Conservation (phyloP, 2,888 invertebrate genomes). For the Unio pictorum region DNA sequence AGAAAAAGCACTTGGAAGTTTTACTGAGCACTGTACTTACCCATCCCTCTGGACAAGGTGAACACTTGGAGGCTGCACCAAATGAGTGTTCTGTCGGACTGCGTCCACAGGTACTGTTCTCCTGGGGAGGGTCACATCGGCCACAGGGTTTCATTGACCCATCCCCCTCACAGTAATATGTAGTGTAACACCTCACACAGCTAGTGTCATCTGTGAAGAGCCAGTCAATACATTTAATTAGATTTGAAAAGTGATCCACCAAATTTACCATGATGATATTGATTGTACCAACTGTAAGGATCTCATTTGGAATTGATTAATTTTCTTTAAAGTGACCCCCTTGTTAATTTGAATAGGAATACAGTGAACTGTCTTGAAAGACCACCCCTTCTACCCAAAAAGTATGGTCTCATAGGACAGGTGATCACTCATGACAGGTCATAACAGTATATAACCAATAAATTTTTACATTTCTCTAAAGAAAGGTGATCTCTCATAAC, state of each 20-base stretch:
- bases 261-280: background rate
- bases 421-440: too few species aligned
- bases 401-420: too few species aligned
- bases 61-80: conserved; percentile 49
- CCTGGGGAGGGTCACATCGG: conserved; percentile 47
- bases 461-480: too few species aligned
- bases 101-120: conserved; percentile 45
- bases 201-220: conserved; percentile 47
- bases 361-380: too few species aligned
- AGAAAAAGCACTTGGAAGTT: too few species aligned
- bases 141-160: conserved; percentile 50
- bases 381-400: too few species aligned
- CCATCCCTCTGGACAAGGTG: conserved; percentile 57
- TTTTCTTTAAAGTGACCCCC: too few species aligned
- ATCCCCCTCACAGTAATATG: conserved; percentile 59
- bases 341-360: too few species aligned
- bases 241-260: background rate
- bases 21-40: conserved; percentile 25
- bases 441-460: too few species aligned
- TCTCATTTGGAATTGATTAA: too few species aligned
- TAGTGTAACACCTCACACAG: conserved; percentile 57
- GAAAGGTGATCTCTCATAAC: too few species aligned
- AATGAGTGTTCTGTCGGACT: conserved; percentile 56
- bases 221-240: background rate
- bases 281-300: background rate